These are phyloP conservation scores for Nycticebus coucang DNA, from an alignment of 2,113 vertebrate species.

Conservation along the genomic window DNA sequence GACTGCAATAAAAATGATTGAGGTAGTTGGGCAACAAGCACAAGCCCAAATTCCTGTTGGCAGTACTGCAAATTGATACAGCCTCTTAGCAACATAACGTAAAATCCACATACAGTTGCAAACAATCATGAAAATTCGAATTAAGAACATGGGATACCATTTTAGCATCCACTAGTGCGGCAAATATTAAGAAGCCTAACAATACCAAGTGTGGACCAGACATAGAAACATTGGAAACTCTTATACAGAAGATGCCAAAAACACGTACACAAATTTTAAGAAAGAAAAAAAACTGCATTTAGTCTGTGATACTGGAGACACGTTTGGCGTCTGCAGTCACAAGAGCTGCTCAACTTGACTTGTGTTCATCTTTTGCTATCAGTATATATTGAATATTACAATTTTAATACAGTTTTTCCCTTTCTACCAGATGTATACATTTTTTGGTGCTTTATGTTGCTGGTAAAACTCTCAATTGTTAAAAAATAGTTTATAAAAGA, in stretches of 20 bases:
- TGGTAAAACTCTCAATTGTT: neutral
- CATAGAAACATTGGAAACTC: neutral
- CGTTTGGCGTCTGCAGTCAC: too few relatives aligned
- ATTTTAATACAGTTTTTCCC: too few relatives aligned
- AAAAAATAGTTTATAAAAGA: neutral
- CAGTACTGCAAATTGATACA: neutral
- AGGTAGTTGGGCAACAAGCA: neutral
- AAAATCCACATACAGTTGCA: neutral
- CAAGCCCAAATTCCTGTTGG: neutral
- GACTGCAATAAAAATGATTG: neutral
- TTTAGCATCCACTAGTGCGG: neutral
- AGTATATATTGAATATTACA: too few relatives aligned
- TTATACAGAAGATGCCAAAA: too few relatives aligned
- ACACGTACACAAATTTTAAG: too few relatives aligned
- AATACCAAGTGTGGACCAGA: neutral
- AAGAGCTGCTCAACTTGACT: too few relatives aligned
- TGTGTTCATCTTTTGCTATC: too few relatives aligned
- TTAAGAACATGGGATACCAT: neutral
- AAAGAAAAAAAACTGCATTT: too few relatives aligned
- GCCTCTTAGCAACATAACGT: conserved; percentile 14
- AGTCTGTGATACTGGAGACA: too few relatives aligned
- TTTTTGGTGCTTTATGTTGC: neutral
- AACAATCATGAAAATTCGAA: neutral
- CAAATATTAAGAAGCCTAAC: neutral
- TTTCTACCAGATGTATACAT: too few relatives aligned